Percentiles rank a stretch among this genome's conserved stretches.
Evolutionary conservation across 2,113 vertebrate species (phyloP).

Genomic region (Hippocampus mohnikei): DNA sequence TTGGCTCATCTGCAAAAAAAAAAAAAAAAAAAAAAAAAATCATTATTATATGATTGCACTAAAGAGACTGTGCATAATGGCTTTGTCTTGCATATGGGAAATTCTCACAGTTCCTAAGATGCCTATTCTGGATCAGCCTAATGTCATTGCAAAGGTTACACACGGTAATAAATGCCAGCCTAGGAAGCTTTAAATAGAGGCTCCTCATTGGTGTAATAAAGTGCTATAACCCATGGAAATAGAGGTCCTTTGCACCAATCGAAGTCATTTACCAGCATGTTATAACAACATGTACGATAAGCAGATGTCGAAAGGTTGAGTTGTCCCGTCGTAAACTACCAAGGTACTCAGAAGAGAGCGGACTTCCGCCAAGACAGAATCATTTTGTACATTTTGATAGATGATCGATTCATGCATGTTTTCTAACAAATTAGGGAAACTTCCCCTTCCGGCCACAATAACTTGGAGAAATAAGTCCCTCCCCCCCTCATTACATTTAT

Average conservation of each 20-base stretch:
- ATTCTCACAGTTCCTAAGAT: conserved; percentile 68
- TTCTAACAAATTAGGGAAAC: not conserved
- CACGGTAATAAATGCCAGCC: conserved; percentile 71
- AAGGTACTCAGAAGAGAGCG: not conserved
- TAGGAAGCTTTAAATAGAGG: conserved; percentile 75
- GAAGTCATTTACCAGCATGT: conserved; percentile 43
- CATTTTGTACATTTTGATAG: conserved; percentile 31
- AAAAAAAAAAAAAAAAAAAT: conserved; percentile 81
- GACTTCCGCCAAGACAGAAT: conserved; percentile 27
- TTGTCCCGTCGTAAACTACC: conserved; percentile 7
- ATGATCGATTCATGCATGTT: not conserved
- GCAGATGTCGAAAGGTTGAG: conserved; percentile 34
- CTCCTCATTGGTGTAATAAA: conserved; percentile 66
- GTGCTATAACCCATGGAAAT: conserved; percentile 66
- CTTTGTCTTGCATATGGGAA: conserved; percentile 72
- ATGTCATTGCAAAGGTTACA: conserved; percentile 79
- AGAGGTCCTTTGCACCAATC: conserved; percentile 47
- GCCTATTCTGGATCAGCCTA: conserved; percentile 69
- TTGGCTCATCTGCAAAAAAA: conserved; percentile 81
- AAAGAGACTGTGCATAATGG: conserved; percentile 76
- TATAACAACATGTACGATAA: conserved; percentile 27
- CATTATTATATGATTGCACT: conserved; percentile 83
- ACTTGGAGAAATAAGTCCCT: not conserved
- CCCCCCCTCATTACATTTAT: no score
- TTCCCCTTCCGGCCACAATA: not conserved